Conservation (phyloP, 30 jellyfish, hydroid and myxozoan genomes). For the Thelohanellus kitauei region DNA sequence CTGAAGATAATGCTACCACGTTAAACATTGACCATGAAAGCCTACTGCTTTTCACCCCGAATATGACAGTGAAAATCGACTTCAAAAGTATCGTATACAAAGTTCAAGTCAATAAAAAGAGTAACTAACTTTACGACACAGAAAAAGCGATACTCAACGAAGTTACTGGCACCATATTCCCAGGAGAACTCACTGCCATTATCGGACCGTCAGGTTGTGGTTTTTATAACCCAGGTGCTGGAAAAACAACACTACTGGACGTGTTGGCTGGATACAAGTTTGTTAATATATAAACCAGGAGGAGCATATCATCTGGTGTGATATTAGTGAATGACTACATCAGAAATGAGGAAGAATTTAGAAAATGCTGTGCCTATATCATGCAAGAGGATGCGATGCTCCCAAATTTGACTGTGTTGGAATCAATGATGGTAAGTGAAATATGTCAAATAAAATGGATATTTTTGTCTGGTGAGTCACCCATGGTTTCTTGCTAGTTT, state of each 20-base stretch:
- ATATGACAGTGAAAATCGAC: no score
- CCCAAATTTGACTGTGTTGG: conserved; percentile 66
- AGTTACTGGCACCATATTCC: conserved; percentile 31
- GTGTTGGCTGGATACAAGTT: no score
- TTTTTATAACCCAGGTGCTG: not conserved
- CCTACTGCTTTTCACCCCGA: no score
- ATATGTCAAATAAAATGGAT: not conserved
- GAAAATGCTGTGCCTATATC: conserved; percentile 55
- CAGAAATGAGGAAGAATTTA: conserved; percentile 31
- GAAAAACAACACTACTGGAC: not conserved
- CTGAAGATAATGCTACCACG: no score
- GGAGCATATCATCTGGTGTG: no score
- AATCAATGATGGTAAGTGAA: conserved; percentile 60
- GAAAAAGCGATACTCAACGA: conserved; percentile 27
- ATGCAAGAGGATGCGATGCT: conserved; percentile 82
- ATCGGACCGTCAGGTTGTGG: conserved; percentile 85
- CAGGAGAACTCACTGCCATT: conserved; percentile 62
- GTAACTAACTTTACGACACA: no score
- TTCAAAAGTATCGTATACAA: no score
- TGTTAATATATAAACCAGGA: no score
- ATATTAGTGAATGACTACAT: conserved; percentile 49
- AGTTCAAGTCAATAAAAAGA: no score
- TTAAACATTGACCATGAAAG: no score
- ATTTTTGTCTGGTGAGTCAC: no score
- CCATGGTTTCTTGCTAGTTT: no score